Conservation (phyloP, 1,140 invertebrate species). For the Bemisia tabaci region DNA sequence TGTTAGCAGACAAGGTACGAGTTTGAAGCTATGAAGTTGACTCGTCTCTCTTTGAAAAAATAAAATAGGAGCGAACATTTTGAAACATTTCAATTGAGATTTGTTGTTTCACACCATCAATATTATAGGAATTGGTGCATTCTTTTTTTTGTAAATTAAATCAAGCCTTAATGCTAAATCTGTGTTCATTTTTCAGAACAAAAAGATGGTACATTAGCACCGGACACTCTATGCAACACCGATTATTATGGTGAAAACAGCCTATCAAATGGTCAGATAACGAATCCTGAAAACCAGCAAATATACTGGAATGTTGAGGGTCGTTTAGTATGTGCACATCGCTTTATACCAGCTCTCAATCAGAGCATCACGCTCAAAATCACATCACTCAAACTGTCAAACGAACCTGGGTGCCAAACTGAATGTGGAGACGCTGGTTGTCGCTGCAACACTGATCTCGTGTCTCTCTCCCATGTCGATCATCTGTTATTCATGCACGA, state of each 20-base stretch:
- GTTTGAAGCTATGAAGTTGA: too few species aligned
- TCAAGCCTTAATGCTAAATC: too few species aligned
- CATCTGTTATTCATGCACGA: slow-evolving; percentile 50
- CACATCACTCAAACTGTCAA: slow-evolving; percentile 19
- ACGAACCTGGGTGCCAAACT: slow-evolving; percentile 41
- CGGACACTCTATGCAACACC: slow-evolving; percentile 53
- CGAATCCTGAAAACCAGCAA: slow-evolving; percentile 47
- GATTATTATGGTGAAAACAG: slow-evolving; percentile 54
- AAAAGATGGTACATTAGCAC: slow-evolving; percentile 55
- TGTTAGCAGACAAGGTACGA: too few species aligned
- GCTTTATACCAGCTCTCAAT: slow-evolving; percentile 53
- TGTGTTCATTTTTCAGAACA: slow-evolving; percentile 43
- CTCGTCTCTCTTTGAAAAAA: too few species aligned
- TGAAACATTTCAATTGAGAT: too few species aligned
- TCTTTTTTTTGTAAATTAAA: too few species aligned
- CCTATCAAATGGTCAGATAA: slow-evolving; percentile 43
- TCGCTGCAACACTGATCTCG: slow-evolving; percentile 41
- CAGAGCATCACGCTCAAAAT: slow-evolving; percentile 51
- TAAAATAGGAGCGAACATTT: too few species aligned
- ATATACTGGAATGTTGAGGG: slow-evolving; percentile 52
- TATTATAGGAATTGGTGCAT: too few species aligned
- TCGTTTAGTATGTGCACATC: slow-evolving; percentile 49
- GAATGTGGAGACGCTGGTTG: slow-evolving; percentile 59
- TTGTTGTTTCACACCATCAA: too few species aligned
- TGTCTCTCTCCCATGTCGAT: slow-evolving; percentile 34